Percentiles rank a stretch among this genome's conserved stretches.
Conservation (phyloP, 1,140 invertebrate genomes). For the Polypedilum vanderplanki region DNA sequence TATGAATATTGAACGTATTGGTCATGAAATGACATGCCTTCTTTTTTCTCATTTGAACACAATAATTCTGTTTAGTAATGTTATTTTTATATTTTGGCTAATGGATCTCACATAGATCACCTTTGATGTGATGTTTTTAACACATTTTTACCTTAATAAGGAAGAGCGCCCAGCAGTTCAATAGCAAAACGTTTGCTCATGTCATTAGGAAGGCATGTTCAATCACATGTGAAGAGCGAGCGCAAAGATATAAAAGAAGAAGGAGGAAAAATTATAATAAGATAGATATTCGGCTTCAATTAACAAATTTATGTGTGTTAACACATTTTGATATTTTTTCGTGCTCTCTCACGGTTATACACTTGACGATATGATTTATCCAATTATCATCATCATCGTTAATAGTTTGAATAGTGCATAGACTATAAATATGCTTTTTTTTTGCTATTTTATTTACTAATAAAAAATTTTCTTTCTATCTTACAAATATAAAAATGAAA, state of each 20-base stretch:
- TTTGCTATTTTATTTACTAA: background rate
- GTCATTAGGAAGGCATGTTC: background rate
- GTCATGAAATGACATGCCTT: slow-evolving; percentile 2
- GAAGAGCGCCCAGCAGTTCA: background rate
- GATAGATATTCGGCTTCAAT: slow-evolving; percentile 12
- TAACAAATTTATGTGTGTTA: slow-evolving; percentile 13
- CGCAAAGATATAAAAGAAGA: background rate
- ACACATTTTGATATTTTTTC: background rate
- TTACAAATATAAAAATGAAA: background rate
- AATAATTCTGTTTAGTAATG: background rate
- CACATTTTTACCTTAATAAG: slow-evolving; percentile 9
- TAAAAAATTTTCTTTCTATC: background rate
- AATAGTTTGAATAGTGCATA: too few relatives aligned
- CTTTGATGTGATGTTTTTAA: slow-evolving; percentile 19
- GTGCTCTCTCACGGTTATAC: background rate
- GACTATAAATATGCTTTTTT: background rate
- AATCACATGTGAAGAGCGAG: background rate
- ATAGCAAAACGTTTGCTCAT: background rate
- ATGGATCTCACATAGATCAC: background rate
- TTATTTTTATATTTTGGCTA: slow-evolving; percentile 19
- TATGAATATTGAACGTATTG: background rate
- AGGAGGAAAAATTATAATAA: background rate
- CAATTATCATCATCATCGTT: too few relatives aligned
- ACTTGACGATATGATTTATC: background rate
- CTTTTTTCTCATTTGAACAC: background rate